A percentile compares a stretch with the other conserved stretches of the same genome.
These are phyloP conservation scores for Porites evermanni DNA, from an alignment of 92 coral and sea anemone species.

Conservation along the genomic window DNA sequence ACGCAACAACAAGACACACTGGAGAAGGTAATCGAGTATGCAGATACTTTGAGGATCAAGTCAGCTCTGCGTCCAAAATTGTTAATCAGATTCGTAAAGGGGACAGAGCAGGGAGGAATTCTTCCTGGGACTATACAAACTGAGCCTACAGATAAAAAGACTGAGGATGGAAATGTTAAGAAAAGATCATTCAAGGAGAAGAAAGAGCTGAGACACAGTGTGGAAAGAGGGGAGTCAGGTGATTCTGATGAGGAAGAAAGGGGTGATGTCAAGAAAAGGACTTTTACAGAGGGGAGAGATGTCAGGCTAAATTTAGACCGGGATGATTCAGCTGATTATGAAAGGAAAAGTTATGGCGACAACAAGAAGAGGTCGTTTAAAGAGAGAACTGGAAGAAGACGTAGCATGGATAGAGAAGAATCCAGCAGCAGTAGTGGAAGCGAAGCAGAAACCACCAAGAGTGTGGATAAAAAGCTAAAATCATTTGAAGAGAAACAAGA, in stretches of 20 bases:
- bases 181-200: conserved; percentile 19
- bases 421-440: conserved; percentile 5
- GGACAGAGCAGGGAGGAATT: conserved; percentile 77
- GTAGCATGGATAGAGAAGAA: conserved; percentile 4
- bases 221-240: neutral
- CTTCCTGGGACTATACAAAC: conserved; percentile 83
- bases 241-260: neutral
- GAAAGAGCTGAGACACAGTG: neutral
- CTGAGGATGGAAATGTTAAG: neutral
- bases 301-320: neutral
- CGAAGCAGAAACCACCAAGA: conserved; percentile 3
- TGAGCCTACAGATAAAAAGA: conserved; percentile 3
- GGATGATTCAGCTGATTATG: neutral
- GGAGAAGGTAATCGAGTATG: conserved; percentile 93
- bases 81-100: conserved; percentile 91
- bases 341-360: neutral
- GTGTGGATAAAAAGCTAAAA: neutral
- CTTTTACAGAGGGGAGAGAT: neutral
- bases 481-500: conserved; percentile 10
- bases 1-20: conserved; percentile 89
- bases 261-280: neutral
- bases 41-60: conserved; percentile 84
- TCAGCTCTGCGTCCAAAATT: conserved; percentile 80
- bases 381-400: conserved; percentile 15
- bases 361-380: neutral